These are phyloP conservation scores for Aspiorhynchus laticeps DNA, from an alignment of 2,113 vertebrate species.

Conservation along the genomic window DNA sequence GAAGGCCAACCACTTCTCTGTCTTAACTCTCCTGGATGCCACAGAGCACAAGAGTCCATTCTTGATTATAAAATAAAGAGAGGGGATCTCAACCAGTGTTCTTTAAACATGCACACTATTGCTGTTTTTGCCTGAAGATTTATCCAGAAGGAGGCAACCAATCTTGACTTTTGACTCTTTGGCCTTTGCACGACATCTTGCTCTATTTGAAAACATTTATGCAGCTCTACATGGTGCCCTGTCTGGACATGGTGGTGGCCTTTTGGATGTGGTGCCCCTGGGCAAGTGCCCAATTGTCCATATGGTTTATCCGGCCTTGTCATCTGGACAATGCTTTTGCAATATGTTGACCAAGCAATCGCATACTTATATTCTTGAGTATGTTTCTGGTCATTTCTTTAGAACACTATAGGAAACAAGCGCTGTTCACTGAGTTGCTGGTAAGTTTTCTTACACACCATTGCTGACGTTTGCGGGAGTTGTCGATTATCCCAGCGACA, in stretches of 20 bases:
- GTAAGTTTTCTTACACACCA: neutral
- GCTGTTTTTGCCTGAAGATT: neutral
- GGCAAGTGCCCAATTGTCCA: neutral
- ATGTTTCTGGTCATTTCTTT: neutral
- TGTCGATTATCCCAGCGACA: neutral
- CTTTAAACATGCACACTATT: neutral
- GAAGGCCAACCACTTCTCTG: neutral
- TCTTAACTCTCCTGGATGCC: conserved; percentile 1
- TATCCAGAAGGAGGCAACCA: neutral
- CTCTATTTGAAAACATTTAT: conserved; percentile 4
- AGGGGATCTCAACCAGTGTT: neutral
- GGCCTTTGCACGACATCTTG: neutral
- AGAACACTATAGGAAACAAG: neutral
- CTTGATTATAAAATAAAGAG: neutral
- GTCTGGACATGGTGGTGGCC: neutral
- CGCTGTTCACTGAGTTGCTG: neutral
- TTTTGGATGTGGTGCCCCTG: conserved; percentile 5
- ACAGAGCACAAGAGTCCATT: neutral
- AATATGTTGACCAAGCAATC: neutral
- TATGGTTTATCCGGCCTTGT: conserved; percentile 1
- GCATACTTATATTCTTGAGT: neutral
- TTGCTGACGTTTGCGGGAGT: neutral
- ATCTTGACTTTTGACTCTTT: conserved; percentile 2
- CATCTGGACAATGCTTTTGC: neutral
- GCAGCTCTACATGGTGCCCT: conserved; percentile 9